Evolutionary conservation across 30 jellyfish, hydroid and myxozoan species (phyloP), one percentile per base, ranked within the genome.

Genomic region (Sanderia malayensis): DNA sequence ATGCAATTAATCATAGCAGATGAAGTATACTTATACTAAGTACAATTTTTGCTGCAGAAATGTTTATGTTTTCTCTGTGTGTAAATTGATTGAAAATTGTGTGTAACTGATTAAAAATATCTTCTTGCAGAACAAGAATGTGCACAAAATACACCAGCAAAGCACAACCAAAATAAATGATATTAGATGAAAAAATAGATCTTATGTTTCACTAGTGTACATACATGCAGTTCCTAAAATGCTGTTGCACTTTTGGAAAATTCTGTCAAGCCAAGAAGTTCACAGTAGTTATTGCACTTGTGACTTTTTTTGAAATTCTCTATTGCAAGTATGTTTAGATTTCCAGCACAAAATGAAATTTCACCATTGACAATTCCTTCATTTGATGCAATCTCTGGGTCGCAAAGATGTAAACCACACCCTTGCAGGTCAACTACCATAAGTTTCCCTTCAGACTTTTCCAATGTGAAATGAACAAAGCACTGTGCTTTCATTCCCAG

Each of bases 341-440:
- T 41, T 8, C 82, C 82, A 70, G 73, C 57, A 70, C 73, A 44
- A 49, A 70, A 70, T 24, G 11, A 10, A 29, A 24, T 29, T 24
- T 44, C 73, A 8, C 32, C 82, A 66, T 66, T 46, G 13, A 41
- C 53, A 70, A 10, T 18, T 19, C 52, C 77, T 13, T 49, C 67
- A 27, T 7, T 23, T 58, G 85, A 27, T 20, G 85, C 78, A 73
- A 73, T 73, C 37, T 73, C 85, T 21, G 85, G 85, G 53, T 73
- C 85, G 32, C 44, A 25, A 19, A 73, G 44, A 9, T 30, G 19
- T 8, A 8, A 53, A 32, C 85, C 85, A 20, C 65, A 21, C 24
- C 85, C 85, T 73, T 73, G 85, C 31, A 73, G 27, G 44, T 73
- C 85, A 57, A 57, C 3, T 7, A 52, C 64, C 61, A 73, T 29